These are phyloP conservation scores for Agriopis marginaria DNA, from an alignment of 2,888 invertebrate species.

Conservation along the genomic window DNA sequence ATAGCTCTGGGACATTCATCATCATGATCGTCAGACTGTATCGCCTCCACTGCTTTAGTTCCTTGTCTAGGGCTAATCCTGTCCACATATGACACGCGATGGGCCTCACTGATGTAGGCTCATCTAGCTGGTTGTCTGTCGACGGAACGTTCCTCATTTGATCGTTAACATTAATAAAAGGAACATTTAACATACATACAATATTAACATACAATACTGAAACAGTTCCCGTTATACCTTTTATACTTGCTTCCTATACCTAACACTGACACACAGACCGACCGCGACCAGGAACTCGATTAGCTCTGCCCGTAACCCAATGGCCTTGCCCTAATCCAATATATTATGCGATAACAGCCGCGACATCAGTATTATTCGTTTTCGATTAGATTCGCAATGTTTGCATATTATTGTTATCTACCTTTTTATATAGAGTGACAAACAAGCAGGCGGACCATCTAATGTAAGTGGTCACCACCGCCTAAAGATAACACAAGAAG, in stretches of 20 bases:
- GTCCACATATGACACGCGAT: no score
- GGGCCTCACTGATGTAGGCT: no score
- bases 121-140: no score
- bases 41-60: no score
- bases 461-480: no score
- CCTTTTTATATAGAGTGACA: background rate
- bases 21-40: no score
- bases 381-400: constrained; percentile 18
- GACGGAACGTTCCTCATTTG: no score
- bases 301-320: constrained; percentile 61
- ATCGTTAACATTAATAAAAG: no score
- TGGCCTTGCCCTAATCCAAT: constrained; percentile 70
- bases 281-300: constrained; percentile 26
- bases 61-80: no score
- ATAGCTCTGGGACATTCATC: constrained; percentile 10
- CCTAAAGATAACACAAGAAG: no score
- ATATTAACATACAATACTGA: constrained; percentile 52
- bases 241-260: background rate
- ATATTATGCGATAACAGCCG: constrained; percentile 52
- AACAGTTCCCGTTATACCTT: constrained; percentile 36
- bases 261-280: background rate
- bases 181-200: background rate
- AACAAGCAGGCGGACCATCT: no score
- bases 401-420: constrained; percentile 6
- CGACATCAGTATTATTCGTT: constrained; percentile 35